phyloP scores from a whole-genome alignment of 2,797 vertebrate genomes.

The Cirrhinus molitorella region DNA sequence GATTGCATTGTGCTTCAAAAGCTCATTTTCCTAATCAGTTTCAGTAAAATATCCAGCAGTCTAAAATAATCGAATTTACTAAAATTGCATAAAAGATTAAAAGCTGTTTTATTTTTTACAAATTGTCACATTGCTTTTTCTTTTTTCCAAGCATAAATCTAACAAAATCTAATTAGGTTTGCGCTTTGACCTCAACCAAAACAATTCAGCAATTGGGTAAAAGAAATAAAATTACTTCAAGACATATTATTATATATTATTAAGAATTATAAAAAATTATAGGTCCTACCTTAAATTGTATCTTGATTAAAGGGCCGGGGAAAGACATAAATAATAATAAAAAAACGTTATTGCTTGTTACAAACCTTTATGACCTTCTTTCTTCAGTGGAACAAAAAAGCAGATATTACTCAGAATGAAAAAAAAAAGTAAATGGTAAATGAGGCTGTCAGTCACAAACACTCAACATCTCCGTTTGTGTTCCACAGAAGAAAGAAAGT shows the following conservation, averaged over 20 bases:
- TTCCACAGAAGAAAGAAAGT: background rate
- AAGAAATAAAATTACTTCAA: background rate
- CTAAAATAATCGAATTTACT: slow-evolving; percentile 12
- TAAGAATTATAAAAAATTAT: background rate
- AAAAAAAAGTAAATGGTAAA: too few relatives aligned
- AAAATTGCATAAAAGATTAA: background rate
- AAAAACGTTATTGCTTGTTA: background rate
- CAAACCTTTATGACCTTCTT: background rate
- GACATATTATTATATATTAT: background rate
- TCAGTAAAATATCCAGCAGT: background rate
- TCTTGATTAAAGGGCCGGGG: background rate
- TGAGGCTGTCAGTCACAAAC: too few relatives aligned
- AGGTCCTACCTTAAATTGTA: background rate
- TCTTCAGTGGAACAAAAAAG: background rate
- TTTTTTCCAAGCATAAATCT: background rate
- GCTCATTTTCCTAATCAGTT: background rate
- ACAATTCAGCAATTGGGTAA: background rate
- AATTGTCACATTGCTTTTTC: background rate
- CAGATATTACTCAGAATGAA: background rate
- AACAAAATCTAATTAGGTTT: background rate
- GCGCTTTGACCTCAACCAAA: background rate
- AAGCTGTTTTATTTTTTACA: background rate
- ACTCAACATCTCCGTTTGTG: background rate
- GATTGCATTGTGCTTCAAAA: background rate
- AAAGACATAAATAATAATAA: background rate